A percentile compares a stretch with the other conserved stretches of the same genome.
Conservation (phyloP, 2,888 invertebrate genomes). For the Amorpha juglandis region DNA sequence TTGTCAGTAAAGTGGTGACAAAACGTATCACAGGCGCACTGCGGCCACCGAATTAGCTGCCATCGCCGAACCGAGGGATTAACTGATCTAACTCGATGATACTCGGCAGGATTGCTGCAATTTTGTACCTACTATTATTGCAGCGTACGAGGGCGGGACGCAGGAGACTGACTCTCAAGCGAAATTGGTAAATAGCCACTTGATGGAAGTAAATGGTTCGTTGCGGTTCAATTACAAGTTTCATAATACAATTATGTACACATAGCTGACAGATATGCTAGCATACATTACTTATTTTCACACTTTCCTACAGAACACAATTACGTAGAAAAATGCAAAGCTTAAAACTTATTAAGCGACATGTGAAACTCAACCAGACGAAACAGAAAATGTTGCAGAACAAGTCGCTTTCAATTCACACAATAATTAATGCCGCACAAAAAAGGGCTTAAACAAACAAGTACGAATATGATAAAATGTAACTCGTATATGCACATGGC, state of each 20-base stretch:
- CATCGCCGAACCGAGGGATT: constrained; percentile 55
- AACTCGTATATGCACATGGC: constrained; percentile 1
- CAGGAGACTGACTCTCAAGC: constrained; percentile 71
- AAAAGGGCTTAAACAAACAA: background rate
- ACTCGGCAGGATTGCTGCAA: constrained; percentile 73
- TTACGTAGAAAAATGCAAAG: background rate
- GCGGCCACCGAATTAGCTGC: constrained; percentile 50
- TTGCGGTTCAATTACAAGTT: constrained; percentile 27
- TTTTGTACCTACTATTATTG: constrained; percentile 70
- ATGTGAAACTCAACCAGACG: background rate
- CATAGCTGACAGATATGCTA: background rate
- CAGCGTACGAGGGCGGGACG: constrained; percentile 66
- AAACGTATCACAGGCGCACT: constrained; percentile 55
- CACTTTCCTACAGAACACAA: background rate
- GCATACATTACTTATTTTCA: no score
- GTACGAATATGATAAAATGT: background rate
- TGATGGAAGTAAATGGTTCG: constrained; percentile 47
- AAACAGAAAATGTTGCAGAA: background rate
- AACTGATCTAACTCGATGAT: constrained; percentile 72
- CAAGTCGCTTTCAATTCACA: constrained; percentile 8
- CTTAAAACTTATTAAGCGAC: background rate
- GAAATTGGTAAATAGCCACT: constrained; percentile 69
- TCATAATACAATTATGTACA: background rate
- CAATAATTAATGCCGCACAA: background rate
- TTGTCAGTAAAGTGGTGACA: constrained; percentile 38